phyloP scores from a whole-genome alignment of 2,797 vertebrate species.

The Sebastes hopkinsi region DNA sequence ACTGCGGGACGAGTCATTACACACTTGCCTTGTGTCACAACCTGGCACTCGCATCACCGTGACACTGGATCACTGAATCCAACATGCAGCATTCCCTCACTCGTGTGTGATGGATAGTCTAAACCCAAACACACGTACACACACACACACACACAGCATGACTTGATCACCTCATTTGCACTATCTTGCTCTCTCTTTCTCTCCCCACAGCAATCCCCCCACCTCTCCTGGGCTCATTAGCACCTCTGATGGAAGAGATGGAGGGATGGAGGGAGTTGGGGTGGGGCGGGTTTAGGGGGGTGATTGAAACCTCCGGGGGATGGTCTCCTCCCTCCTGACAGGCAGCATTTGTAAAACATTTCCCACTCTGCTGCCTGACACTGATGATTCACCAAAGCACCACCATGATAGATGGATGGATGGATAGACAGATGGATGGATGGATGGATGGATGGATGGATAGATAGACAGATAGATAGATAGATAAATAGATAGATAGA shows the following conservation, averaged over 20 bases:
- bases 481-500: constrained; percentile 13
- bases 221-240: constrained; percentile 90
- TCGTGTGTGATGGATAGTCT: constrained; percentile 48
- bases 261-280: constrained; percentile 68
- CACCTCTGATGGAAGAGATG: constrained; percentile 87
- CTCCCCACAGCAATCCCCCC: constrained; percentile 51
- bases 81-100: constrained; percentile 64
- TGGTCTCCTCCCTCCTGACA: constrained; percentile 96
- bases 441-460: constrained; percentile 7
- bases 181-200: constrained; percentile 57
- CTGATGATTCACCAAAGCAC: constrained; percentile 81
- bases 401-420: constrained; percentile 52
- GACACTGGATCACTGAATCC: constrained; percentile 34
- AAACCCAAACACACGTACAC: constrained; percentile 33
- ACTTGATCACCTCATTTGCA: constrained; percentile 83
- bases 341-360: constrained; percentile 96
- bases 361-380: constrained; percentile 86
- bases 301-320: constrained; percentile 96
- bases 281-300: constrained; percentile 64
- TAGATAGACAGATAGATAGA: constrained; percentile 6
- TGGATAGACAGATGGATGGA: constrained; percentile 23
- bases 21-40: constrained; percentile 26
- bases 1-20: not conserved
- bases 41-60: constrained; percentile 17
- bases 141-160: constrained; percentile 51